These are phyloP conservation scores for Pangasius macronema DNA, from an alignment of 2,797 vertebrate genomes.

Conservation along the genomic window DNA sequence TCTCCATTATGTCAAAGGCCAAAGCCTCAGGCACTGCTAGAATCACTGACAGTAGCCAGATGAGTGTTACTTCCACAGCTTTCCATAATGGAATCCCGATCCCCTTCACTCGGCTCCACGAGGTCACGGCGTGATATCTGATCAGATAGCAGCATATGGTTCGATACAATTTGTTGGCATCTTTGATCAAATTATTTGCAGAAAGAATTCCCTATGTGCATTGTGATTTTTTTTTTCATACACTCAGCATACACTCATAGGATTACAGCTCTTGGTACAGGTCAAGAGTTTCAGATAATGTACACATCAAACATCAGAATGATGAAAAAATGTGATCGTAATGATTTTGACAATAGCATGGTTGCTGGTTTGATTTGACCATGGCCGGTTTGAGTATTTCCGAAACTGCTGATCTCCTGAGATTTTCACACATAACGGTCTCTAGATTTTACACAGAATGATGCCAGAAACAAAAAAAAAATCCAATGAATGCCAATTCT, in stretches of 20 bases:
- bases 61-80: constrained; percentile 89
- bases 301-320: background rate
- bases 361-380: background rate
- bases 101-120: constrained; percentile 94
- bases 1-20: constrained; percentile 87
- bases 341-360: background rate
- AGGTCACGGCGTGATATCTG: constrained; percentile 94
- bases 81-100: constrained; percentile 93
- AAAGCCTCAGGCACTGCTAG: constrained; percentile 92
- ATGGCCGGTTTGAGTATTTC: background rate
- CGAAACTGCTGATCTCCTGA: background rate
- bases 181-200: background rate
- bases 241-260: background rate
- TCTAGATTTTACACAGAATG: background rate
- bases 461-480: background rate
- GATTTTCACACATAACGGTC: background rate
- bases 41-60: constrained; percentile 90
- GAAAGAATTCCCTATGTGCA: background rate
- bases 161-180: background rate
- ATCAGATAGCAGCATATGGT: background rate
- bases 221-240: constrained; percentile 1
- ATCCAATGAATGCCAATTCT: background rate
- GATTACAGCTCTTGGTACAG: background rate
- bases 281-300: background rate
- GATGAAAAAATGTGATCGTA: background rate